These are phyloP conservation scores for Lordiphosa mommai DNA, from an alignment of 1,140 invertebrate species.

Conservation along the genomic window DNA sequence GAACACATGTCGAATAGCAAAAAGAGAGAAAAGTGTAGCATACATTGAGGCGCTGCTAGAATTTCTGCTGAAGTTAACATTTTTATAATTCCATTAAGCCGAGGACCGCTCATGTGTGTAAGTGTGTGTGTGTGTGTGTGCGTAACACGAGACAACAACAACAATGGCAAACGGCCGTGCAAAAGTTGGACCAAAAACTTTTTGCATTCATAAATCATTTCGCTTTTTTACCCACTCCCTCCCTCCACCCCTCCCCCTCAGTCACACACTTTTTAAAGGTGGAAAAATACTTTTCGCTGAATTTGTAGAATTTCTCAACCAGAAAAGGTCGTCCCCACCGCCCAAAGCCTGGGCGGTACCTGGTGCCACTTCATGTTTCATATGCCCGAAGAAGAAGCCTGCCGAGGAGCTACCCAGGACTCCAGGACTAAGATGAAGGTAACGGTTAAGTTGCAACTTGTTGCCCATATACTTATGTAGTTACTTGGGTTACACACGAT, in stretches of 20 bases:
- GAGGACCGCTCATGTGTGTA: slow-evolving; percentile 22
- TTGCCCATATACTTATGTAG: slow-evolving; percentile 27
- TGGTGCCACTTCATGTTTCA: slow-evolving; percentile 44
- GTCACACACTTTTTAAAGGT: slow-evolving; percentile 54
- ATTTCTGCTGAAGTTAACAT: slow-evolving; percentile 75
- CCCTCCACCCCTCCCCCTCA: background rate
- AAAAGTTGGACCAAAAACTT: slow-evolving; percentile 69
- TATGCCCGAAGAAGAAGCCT: slow-evolving; percentile 36
- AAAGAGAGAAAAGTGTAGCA: slow-evolving; percentile 24
- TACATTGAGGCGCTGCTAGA: slow-evolving; percentile 57
- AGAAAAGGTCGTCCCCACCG: slow-evolving; percentile 5
- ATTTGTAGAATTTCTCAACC: slow-evolving; percentile 62
- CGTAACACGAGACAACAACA: slow-evolving; percentile 55
- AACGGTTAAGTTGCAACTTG: slow-evolving; percentile 62
- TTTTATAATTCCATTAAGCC: slow-evolving; percentile 76
- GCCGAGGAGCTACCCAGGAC: background rate
- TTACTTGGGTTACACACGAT: slow-evolving; percentile 53
- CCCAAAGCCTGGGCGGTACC: no score
- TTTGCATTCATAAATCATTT: slow-evolving; percentile 76
- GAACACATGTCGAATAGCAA: slow-evolving; percentile 9
- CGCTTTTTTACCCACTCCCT: slow-evolving; percentile 37
- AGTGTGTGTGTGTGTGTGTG: slow-evolving; percentile 18
- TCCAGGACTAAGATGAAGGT: slow-evolving; percentile 21
- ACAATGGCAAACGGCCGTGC: slow-evolving; percentile 48
- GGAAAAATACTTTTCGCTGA: slow-evolving; percentile 76